These are phyloP conservation scores for Steinernema hermaphroditum DNA, from an alignment of 2,888 invertebrate species.

Conservation along the genomic window DNA sequence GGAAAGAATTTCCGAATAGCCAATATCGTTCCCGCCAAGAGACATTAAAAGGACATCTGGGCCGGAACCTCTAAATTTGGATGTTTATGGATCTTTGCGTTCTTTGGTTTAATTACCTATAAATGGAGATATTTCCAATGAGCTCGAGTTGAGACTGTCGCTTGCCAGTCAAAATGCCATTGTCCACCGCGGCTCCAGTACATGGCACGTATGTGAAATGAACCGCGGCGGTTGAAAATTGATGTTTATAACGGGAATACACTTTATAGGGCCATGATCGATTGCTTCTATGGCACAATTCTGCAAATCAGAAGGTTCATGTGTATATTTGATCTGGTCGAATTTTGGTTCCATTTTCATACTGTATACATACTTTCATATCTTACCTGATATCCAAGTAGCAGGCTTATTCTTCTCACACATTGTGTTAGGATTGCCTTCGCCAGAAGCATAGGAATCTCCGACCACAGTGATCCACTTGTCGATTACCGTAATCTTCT, in stretches of 20 bases:
- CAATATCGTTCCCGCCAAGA: slow-evolving; percentile 63
- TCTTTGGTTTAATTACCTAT: slow-evolving; percentile 22
- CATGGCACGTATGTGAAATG: slow-evolving; percentile 59
- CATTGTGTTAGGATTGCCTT: slow-evolving; percentile 58
- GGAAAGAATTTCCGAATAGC: slow-evolving; percentile 55
- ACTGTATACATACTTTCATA: too few species aligned
- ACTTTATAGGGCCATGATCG: slow-evolving; percentile 47
- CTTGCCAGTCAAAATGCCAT: slow-evolving; percentile 45
- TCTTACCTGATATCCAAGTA: slow-evolving; percentile 49
- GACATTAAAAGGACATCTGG: slow-evolving; percentile 56
- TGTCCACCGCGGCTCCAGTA: slow-evolving; percentile 53
- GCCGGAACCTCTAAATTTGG: slow-evolving; percentile 38
- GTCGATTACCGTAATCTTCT: slow-evolving; percentile 33
- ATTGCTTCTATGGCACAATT: slow-evolving; percentile 49
- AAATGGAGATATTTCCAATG: slow-evolving; percentile 32
- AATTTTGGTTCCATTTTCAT: too few species aligned
- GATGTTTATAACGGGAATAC: slow-evolving; percentile 35
- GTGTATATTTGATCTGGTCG: background rate
- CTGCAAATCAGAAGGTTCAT: slow-evolving; percentile 39
- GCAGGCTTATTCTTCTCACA: slow-evolving; percentile 35
- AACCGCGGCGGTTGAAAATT: slow-evolving; percentile 26
- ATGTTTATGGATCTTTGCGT: background rate
- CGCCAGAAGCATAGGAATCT: slow-evolving; percentile 63
- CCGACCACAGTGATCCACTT: slow-evolving; percentile 60
- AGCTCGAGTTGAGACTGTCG: slow-evolving; percentile 37